Conservation (phyloP, 2,113 vertebrate species). For the Neogale vison region DNA sequence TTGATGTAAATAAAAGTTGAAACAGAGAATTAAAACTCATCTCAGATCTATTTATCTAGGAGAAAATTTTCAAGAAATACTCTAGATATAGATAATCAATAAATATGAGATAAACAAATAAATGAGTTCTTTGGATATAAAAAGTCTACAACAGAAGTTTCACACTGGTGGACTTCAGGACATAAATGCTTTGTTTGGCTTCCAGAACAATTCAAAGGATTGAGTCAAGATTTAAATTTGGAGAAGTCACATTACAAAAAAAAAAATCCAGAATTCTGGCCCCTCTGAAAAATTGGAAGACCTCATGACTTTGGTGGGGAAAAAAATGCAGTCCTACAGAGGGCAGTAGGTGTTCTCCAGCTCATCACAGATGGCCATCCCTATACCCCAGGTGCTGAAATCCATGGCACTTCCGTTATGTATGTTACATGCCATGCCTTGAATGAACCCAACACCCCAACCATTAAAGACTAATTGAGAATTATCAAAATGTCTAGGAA, state of each 20-base stretch:
- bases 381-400: neutral
- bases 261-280: neutral
- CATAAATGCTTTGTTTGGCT: neutral
- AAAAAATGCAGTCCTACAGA: neutral
- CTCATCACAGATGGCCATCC: neutral
- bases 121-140: neutral
- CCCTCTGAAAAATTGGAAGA: neutral
- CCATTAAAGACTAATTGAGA: neutral
- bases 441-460: neutral
- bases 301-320: neutral
- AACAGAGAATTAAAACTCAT: neutral
- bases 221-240: constrained; percentile 28
- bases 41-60: neutral
- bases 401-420: no score
- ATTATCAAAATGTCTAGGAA: neutral
- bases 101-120: neutral
- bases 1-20: neutral
- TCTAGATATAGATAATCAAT: neutral
- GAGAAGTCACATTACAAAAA: neutral
- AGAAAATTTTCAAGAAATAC: neutral
- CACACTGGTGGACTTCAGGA: rapidly evolving
- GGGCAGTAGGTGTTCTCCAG: neutral
- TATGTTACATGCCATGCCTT: neutral
- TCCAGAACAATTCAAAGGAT: neutral
- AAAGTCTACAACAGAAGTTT: neutral